These are phyloP conservation scores for Lipophrys pholis DNA, from an alignment of 2,113 vertebrate species.

Conservation along the genomic window DNA sequence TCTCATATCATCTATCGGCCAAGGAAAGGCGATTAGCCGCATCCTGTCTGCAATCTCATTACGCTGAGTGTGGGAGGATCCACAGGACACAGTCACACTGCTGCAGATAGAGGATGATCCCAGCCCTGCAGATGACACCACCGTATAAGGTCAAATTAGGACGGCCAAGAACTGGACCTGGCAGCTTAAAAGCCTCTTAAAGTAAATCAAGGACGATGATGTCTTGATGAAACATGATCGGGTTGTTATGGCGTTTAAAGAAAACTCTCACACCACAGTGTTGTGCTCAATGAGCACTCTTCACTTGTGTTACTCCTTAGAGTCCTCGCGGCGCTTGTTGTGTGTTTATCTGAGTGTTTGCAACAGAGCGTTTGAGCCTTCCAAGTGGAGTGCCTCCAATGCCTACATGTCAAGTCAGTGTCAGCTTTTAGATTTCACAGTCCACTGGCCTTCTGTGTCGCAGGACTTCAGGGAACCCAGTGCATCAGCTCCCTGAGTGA, in stretches of 20 bases:
- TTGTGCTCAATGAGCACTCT: constrained; percentile 14
- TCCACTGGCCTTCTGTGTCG: constrained; percentile 60
- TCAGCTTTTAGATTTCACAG: constrained; percentile 52
- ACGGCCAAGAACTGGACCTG: constrained; percentile 17
- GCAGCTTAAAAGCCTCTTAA: constrained; percentile 4
- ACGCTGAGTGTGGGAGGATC: constrained; percentile 45
- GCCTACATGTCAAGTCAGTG: constrained; percentile 38
- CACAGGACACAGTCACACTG: constrained; percentile 33
- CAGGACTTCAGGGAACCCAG: constrained; percentile 20
- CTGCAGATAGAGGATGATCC: constrained; percentile 46
- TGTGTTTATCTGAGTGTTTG: constrained; percentile 37
- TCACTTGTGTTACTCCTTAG: not conserved
- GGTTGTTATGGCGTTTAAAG: constrained; percentile 9
- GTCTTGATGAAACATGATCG: constrained; percentile 6
- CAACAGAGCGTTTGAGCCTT: constrained; percentile 17
- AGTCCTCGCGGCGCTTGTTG: not conserved
- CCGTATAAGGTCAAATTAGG: constrained; percentile 33
- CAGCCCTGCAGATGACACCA: constrained; percentile 46
- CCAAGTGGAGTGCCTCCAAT: constrained; percentile 29
- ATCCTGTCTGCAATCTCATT: constrained; percentile 70
- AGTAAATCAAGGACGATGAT: constrained; percentile 15
- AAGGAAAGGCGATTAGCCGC: constrained; percentile 61
- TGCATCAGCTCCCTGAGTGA: constrained; percentile 26
- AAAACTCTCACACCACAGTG: constrained; percentile 14
- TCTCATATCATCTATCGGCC: constrained; percentile 34